A percentile compares a stretch with the other conserved stretches of the same genome.
phyloP scores from a whole-genome alignment of 1,140 invertebrate species.

The Drosophila lini region DNA sequence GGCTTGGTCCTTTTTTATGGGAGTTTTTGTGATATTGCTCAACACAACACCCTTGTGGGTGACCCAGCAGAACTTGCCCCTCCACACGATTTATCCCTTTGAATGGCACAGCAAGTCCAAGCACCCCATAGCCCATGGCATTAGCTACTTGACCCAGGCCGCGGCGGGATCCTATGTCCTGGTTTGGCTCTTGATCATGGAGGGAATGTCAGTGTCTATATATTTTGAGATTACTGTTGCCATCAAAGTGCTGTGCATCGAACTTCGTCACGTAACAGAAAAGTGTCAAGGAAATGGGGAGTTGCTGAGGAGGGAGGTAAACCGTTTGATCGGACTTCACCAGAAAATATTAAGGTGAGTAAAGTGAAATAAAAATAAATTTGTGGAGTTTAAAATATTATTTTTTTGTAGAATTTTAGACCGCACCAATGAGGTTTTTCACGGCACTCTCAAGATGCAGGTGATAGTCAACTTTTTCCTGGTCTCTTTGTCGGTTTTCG shows the following conservation, averaged over 20 bases:
- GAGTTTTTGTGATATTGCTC: slow-evolving; percentile 15
- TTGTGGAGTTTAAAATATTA: too few species aligned
- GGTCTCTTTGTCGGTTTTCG: slow-evolving; percentile 46
- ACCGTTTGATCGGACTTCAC: slow-evolving; percentile 14
- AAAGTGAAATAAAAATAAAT: too few species aligned
- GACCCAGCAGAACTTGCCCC: slow-evolving; percentile 32
- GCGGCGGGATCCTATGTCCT: neutral
- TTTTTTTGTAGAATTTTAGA: slow-evolving; percentile 11
- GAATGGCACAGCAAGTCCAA: slow-evolving; percentile 22
- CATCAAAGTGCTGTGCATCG: slow-evolving; percentile 43
- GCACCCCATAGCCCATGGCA: slow-evolving; percentile 18
- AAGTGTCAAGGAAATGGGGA: neutral
- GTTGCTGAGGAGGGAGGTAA: neutral
- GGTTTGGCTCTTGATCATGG: slow-evolving; percentile 12
- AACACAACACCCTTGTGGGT: slow-evolving; percentile 27
- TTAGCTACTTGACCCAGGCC: slow-evolving; percentile 23
- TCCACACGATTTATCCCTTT: slow-evolving; percentile 42
- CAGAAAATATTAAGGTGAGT: slow-evolving; percentile 35
- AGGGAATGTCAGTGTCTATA: slow-evolving; percentile 1
- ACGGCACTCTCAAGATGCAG: slow-evolving; percentile 48
- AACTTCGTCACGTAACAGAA: slow-evolving; percentile 10
- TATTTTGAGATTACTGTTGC: slow-evolving; percentile 41
- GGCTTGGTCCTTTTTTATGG: neutral
- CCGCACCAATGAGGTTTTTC: slow-evolving; percentile 45
- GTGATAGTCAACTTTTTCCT: slow-evolving; percentile 25